phyloP scores from a whole-genome alignment of 2,113 vertebrate genomes.

The Pelodiscus sinensis region DNA sequence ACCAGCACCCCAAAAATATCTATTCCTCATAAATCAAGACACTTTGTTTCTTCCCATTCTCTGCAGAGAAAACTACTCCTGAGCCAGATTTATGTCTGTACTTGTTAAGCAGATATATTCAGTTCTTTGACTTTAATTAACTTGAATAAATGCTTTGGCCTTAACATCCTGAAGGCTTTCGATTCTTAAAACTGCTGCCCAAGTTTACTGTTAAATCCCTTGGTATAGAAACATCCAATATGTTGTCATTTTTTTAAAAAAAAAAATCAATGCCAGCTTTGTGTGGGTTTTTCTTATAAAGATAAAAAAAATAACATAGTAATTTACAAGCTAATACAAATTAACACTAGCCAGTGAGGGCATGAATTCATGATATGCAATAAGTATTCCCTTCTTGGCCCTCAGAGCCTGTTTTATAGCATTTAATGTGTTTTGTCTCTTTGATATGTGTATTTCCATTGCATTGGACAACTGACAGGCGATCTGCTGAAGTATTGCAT shows the following conservation, averaged over 20 bases:
- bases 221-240: neutral
- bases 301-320: neutral
- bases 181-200: conserved; percentile 48
- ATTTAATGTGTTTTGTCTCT: neutral
- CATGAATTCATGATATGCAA: neutral
- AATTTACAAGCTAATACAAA: neutral
- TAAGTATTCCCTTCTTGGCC: neutral
- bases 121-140: conserved; percentile 50
- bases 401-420: neutral
- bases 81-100: conserved; percentile 37
- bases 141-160: conserved; percentile 28
- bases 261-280: conserved; percentile 15
- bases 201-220: conserved; percentile 54
- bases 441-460: neutral
- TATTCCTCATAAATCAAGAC: neutral
- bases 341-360: neutral
- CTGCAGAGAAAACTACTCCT: neutral
- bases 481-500: neutral
- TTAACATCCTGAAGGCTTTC: conserved; percentile 31
- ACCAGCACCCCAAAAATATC: neutral
- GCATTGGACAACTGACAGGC: neutral
- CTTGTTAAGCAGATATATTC: conserved; percentile 44
- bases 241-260: conserved; percentile 23
- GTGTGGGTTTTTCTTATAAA: neutral
- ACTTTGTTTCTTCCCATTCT: neutral